Evolutionary conservation across 2,888 invertebrate genomes (phyloP), one percentile per base, ranked within the genome.

Genomic region (Muscina levida): DNA sequence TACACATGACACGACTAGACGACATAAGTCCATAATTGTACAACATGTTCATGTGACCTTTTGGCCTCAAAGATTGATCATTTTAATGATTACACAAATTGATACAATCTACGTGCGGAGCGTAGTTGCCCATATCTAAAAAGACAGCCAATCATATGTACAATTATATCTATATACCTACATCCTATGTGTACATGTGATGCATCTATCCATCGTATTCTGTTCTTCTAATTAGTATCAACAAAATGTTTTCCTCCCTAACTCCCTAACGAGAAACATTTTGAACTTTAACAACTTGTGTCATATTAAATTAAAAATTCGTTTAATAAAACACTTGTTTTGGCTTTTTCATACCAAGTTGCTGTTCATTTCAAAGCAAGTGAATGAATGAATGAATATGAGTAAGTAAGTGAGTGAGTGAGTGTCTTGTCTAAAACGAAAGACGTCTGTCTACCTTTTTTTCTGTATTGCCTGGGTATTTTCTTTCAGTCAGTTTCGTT

Each of bases 261-360:
- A 62, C 42, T 42, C 13, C 62, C 62, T 17, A 57, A 57, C 15
- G 2, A 24, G 26, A 62, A 62, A 4, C 62, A 37, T 62, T 62
- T 62, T 62, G 62, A 62, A 62, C 62, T 62, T 62, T 62, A 62
- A 62, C 62, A 62, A 62, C 24, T 42, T 53, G 74, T 81, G 81
- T 77, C 81, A 74, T 81, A 77, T 74, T 81, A 72, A 81, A 77
- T 81, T 81, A 77, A 74, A 77, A 81, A 73, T 80, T 77, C 80
- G 71, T 80, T 80, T 71, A 77, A 79, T 79, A 76, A 80, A 71
- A 71, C 53, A 67, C 73, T 77, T 59, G 66, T 17, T 62, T 46
- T n/a, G 31, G 57, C 57, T 24, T 57, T 57, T n/a, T 26, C 57
- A 31, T n/a, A 26, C n/a, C 37, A n/a, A 31, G 8, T 22, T 66